Base-by-base conservation (phyloP, 2,113 vertebrate genomes). In the Ardeotis arabs region DNA sequence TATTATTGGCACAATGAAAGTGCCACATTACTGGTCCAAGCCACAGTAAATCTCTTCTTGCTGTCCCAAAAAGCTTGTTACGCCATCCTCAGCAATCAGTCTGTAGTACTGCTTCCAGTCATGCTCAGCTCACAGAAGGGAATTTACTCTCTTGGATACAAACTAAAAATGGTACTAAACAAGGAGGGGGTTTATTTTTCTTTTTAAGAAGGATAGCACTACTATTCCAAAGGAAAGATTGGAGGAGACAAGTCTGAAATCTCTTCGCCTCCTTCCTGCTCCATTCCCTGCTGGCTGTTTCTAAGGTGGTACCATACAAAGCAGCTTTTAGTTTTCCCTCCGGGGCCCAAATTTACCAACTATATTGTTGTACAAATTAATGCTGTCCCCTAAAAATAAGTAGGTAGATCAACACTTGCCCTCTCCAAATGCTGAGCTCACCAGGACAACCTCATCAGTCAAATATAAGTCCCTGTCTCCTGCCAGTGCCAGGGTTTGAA, bases 391-490 rank as follows among this genome's bases (percentile, higher is more conserved):
- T 58, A 64, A 35, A 22, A 59, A 24, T 19, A 41, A 47, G 67
- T 31, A 41, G 22, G 2, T 0, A 37, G 33, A 67, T 21, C 1
- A 4, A 60, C 21, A 31, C 11, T 29, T 47, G 3, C 19, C n/a
- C 14, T 79, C 14, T 93, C 77, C 44, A 64, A 68, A 72, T 6
- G 45, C 56, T 63, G 59, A 49, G 37, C 19, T 83, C 79, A 72
- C 14, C 29, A 62, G 53, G 33, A 28, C 13, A 49, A 49, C 29
- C 27, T 53, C 27, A 44, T 4, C 1, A 1, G 7, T 56, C 74
- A 66, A 72, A 84, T 29, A 2, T 2, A n/a, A 75, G 52, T 8
- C 60, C 21, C 27, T 22, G 12, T 60, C 44, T 81, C 28, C 52
- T 25, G 37, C 22, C 2, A 1, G 17, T 29, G 4, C 47, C 73